Percentiles rank a stretch among this genome's conserved stretches.
These are phyloP conservation scores for Torymus aiolomorphi DNA, from an alignment of 2,888 invertebrate genomes.

Conservation along the genomic window DNA sequence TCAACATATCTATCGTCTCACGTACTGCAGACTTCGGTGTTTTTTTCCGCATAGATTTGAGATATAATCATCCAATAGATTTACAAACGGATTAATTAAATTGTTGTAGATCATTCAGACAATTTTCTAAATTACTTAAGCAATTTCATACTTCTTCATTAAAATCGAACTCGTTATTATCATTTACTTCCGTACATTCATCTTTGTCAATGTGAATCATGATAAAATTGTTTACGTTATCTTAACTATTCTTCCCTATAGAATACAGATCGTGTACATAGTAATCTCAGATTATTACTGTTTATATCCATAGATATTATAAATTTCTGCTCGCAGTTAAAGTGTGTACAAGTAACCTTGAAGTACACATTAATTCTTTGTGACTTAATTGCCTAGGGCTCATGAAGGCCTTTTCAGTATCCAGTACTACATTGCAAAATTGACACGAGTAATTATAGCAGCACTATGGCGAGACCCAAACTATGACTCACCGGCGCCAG, in stretches of 20 bases:
- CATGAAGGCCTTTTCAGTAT: constrained; percentile 42
- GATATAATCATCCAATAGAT: constrained; percentile 36
- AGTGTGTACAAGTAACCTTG: constrained; percentile 39
- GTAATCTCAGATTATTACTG: constrained; percentile 27
- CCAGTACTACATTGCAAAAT: constrained; percentile 27
- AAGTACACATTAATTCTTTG: constrained; percentile 9
- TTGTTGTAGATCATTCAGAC: background rate
- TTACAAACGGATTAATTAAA: constrained; percentile 14
- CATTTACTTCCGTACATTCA: background rate
- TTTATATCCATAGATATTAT: constrained; percentile 49
- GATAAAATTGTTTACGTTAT: background rate
- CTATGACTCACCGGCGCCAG: no score
- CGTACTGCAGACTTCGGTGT: background rate
- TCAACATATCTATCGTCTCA: constrained; percentile 1
- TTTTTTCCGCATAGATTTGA: constrained; percentile 43
- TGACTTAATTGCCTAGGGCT: constrained; percentile 49
- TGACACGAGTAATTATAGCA: no score
- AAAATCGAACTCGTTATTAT: background rate
- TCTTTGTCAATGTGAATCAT: background rate
- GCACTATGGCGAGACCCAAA: no score
- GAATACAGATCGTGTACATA: background rate
- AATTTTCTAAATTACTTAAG: no score
- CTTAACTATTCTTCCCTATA: background rate
- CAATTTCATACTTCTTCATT: background rate
- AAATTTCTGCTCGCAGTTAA: constrained; percentile 47